Evolutionary conservation across 2,888 invertebrate species (phyloP).

Genomic region (Drosophila greeni): DNA sequence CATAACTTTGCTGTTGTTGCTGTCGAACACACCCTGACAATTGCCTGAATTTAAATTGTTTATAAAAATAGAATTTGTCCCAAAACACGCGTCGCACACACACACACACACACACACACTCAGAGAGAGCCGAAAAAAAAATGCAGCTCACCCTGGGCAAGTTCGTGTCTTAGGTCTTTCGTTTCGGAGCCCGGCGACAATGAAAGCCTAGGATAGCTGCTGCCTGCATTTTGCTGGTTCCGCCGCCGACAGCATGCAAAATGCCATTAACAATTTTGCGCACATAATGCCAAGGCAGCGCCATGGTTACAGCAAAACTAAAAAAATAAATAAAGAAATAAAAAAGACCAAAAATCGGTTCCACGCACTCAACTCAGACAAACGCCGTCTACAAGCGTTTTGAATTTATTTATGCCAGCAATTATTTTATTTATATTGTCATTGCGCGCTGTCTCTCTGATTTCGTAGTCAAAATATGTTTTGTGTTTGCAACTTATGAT

Average conservation of each 20-base stretch:
- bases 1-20: conserved; percentile 44
- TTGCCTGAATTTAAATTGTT: conserved; percentile 70
- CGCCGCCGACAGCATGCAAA: conserved; percentile 55
- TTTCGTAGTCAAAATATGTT: conserved; percentile 77
- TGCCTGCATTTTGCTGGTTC: conserved; percentile 47
- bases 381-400: conserved; percentile 49
- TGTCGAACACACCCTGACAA: conserved; percentile 69
- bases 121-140: conserved; percentile 30
- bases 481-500: conserved; percentile 58
- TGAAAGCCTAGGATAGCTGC: conserved; percentile 58
- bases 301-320: conserved; percentile 26
- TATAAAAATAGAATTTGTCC: conserved; percentile 74
- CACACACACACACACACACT: not conserved
- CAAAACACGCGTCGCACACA: conserved; percentile 65
- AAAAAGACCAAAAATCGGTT: conserved; percentile 50
- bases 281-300: conserved; percentile 52
- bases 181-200: conserved; percentile 59
- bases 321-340: conserved; percentile 5
- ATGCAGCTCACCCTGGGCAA: conserved; percentile 55
- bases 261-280: conserved; percentile 65
- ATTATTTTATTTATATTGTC: conserved; percentile 78
- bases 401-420: conserved; percentile 76
- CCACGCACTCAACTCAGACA: conserved; percentile 56
- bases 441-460: conserved; percentile 56
- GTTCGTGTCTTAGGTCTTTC: conserved; percentile 73